Percentiles rank a stretch among this genome's conserved stretches.
These are phyloP conservation scores for Lepidochrysops patricia DNA, from an alignment of 2,888 invertebrate species.

Conservation along the genomic window DNA sequence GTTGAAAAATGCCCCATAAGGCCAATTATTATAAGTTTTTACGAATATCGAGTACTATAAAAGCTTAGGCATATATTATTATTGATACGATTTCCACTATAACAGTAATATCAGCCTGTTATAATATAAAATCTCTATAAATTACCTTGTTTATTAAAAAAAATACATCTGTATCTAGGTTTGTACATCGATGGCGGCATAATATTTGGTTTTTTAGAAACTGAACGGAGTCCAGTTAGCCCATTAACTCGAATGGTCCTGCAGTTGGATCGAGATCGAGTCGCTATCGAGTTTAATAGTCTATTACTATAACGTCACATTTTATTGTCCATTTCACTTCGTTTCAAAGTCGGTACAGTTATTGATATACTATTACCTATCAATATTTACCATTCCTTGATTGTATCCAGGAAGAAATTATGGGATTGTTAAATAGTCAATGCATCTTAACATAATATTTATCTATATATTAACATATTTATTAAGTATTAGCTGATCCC, in stretches of 20 bases:
- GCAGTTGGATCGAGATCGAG: slow-evolving; percentile 30
- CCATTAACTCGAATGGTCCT: slow-evolving; percentile 41
- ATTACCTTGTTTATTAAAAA: too few relatives aligned
- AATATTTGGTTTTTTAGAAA: slow-evolving; percentile 37
- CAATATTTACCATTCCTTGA: not conserved
- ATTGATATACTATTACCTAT: not conserved
- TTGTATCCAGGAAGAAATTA: not conserved
- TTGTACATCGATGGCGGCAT: slow-evolving; percentile 24
- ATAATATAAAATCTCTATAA: too few relatives aligned
- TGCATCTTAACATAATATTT: too few relatives aligned
- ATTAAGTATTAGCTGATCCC: too few relatives aligned
- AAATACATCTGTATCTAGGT: not conserved
- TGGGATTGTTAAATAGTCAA: not conserved
- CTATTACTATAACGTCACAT: not conserved
- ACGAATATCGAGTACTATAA: too few relatives aligned
- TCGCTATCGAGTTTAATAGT: slow-evolving; percentile 12
- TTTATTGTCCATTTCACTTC: not conserved
- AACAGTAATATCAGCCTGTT: too few relatives aligned
- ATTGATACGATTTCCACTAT: too few relatives aligned
- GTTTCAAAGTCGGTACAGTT: not conserved
- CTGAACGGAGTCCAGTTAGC: slow-evolving; percentile 36
- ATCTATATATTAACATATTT: too few relatives aligned
- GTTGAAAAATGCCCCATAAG: too few relatives aligned
- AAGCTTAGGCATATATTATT: too few relatives aligned
- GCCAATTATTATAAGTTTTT: too few relatives aligned